Percentiles rank a stretch among this genome's conserved stretches.
These are phyloP conservation scores for Acanthurus tractus DNA, from an alignment of 2,797 vertebrate species.

Conservation along the genomic window DNA sequence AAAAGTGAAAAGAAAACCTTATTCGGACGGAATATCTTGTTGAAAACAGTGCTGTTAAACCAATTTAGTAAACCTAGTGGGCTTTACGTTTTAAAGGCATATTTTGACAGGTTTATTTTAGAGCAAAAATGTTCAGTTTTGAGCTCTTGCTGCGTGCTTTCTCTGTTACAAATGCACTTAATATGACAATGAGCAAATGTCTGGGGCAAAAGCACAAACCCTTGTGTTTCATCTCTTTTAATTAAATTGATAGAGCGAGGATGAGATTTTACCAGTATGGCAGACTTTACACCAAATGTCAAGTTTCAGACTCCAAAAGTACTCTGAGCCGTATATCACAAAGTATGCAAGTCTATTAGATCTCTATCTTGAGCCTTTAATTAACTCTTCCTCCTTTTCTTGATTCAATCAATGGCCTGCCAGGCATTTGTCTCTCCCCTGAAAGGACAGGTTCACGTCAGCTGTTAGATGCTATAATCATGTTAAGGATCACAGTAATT, in stretches of 20 bases:
- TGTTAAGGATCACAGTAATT: neutral
- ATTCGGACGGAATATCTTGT: constrained; percentile 1
- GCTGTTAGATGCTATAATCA: neutral
- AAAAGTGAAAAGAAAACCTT: neutral
- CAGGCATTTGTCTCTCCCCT: constrained; percentile 24
- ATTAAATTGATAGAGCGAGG: constrained; percentile 3
- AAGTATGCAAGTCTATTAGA: constrained; percentile 32
- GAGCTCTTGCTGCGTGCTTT: neutral
- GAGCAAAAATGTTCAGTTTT: neutral
- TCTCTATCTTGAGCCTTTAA: constrained; percentile 42
- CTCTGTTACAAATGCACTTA: neutral
- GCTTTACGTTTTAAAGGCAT: neutral
- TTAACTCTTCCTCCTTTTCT: constrained; percentile 44
- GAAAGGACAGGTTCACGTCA: constrained; percentile 7
- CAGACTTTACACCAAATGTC: constrained; percentile 20
- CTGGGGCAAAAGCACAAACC: neutral
- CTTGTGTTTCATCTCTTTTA: constrained; percentile 3
- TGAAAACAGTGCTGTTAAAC: neutral
- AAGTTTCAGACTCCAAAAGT: constrained; percentile 19
- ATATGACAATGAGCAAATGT: neutral
- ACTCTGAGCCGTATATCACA: constrained; percentile 25
- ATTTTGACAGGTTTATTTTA: neutral
- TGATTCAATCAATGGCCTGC: constrained; percentile 23
- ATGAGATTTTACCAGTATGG: constrained; percentile 3
- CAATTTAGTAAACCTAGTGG: constrained; percentile 1